phyloP scores from a whole-genome alignment of 1,140 invertebrate genomes.

The Drosophila nigrodunni region DNA sequence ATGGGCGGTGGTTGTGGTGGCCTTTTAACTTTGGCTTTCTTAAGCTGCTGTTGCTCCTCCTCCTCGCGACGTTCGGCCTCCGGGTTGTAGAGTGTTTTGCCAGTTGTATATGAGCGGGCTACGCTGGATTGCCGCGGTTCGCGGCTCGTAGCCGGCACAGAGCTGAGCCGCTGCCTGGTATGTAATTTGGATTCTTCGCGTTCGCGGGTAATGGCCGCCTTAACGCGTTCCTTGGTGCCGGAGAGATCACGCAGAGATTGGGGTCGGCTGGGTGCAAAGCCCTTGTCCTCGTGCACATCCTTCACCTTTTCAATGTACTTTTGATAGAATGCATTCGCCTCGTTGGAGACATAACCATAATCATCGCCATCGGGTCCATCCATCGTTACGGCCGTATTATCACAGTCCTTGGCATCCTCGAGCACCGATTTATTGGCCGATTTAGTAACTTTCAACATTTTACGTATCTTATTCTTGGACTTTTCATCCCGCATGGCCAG shows the following conservation, averaged over 20 bases:
- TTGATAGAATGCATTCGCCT: slow-evolving; percentile 91
- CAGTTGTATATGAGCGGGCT: slow-evolving; percentile 45
- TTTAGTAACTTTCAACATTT: slow-evolving; percentile 90
- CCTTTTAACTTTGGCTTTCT: slow-evolving; percentile 83
- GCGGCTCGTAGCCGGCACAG: not conserved
- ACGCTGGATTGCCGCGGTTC: slow-evolving; percentile 27
- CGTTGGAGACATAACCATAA: slow-evolving; percentile 94
- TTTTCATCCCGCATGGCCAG: slow-evolving; percentile 90
- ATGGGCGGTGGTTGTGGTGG: slow-evolving; percentile 88
- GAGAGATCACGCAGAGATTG: slow-evolving; percentile 85
- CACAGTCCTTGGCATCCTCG: slow-evolving; percentile 90
- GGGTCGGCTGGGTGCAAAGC: slow-evolving; percentile 73
- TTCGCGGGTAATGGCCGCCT: slow-evolving; percentile 89
- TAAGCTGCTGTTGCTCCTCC: slow-evolving; percentile 85
- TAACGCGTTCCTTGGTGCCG: slow-evolving; percentile 89
- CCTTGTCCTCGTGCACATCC: slow-evolving; percentile 75
- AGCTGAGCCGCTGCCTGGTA: slow-evolving; percentile 41
- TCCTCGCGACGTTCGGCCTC: slow-evolving; percentile 85
- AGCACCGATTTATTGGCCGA: slow-evolving; percentile 94
- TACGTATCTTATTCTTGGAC: slow-evolving; percentile 88
- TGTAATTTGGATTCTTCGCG: slow-evolving; percentile 90
- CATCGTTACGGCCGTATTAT: slow-evolving; percentile 12
- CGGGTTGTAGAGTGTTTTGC: slow-evolving; percentile 72
- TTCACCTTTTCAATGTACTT: slow-evolving; percentile 91
- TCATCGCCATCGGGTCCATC: slow-evolving; percentile 94